phyloP scores from a whole-genome alignment of 2,113 vertebrate species.

The Lynx canadensis region DNA sequence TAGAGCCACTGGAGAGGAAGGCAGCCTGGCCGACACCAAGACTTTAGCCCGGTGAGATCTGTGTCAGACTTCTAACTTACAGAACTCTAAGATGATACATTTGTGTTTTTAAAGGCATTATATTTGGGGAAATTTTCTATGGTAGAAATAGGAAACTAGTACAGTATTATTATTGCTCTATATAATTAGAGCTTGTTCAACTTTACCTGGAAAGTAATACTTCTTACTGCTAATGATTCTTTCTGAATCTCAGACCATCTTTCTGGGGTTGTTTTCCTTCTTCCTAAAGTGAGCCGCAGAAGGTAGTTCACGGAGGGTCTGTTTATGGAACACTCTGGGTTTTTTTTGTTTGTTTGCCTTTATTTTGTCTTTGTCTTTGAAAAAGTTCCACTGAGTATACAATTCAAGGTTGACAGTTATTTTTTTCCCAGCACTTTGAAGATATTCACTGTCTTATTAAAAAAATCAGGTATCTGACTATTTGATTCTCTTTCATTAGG shows the following conservation, averaged over 20 bases:
- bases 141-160: background rate
- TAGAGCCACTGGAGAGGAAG: background rate
- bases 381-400: background rate
- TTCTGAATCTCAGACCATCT: background rate
- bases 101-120: background rate
- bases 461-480: background rate
- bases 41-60: background rate
- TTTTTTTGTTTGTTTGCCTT: background rate
- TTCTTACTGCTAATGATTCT: background rate
- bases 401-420: background rate
- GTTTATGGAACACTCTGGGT: background rate
- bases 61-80: background rate
- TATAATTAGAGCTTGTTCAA: background rate
- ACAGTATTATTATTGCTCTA: background rate
- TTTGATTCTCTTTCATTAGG: background rate
- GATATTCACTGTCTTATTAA: background rate
- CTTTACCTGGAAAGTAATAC: background rate
- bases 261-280: background rate
- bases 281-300: background rate
- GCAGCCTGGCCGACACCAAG: background rate
- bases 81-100: background rate
- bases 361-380: constrained; percentile 15
- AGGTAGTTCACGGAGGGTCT: background rate
- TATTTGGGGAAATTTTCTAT: background rate
- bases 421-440: constrained; percentile 28